Evolutionary conservation across 2,113 vertebrate species (phyloP).

Genomic region (Sclerurus mexicanus): DNA sequence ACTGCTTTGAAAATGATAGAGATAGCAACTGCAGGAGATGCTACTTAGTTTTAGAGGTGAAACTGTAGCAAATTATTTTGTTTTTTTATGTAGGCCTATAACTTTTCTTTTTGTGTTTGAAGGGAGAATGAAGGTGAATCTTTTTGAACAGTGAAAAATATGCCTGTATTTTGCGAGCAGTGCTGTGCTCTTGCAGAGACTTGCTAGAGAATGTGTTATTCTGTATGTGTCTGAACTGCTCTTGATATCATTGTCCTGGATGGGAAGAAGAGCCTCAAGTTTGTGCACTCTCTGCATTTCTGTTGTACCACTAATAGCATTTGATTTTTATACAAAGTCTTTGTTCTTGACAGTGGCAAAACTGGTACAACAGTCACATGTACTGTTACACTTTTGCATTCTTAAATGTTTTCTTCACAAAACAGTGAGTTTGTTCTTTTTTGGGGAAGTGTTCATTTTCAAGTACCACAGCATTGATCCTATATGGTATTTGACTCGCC

Average conservation of each 20-base stretch:
- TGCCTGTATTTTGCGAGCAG: not conserved
- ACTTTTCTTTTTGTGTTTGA: not conserved
- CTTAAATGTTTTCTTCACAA: not conserved
- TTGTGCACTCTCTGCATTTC: not conserved
- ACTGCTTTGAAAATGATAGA: not conserved
- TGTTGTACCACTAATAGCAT: not conserved
- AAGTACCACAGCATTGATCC: not conserved
- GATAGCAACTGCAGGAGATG: not conserved
- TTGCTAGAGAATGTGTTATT: not conserved
- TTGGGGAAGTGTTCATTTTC: not conserved
- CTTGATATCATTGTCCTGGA: not conserved
- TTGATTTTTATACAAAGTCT: not conserved
- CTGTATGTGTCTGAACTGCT: not conserved
- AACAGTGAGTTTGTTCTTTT: not conserved
- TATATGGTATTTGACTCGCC: not conserved
- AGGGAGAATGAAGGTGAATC: not conserved
- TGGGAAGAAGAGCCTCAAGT: not conserved
- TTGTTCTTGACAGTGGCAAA: not conserved
- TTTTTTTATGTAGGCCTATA: not conserved
- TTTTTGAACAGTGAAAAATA: not conserved
- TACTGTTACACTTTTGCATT: rapidly evolving
- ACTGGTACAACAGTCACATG: not conserved
- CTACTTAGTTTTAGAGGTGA: not conserved
- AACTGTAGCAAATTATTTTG: not conserved
- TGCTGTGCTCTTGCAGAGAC: not conserved